A percentile compares a stretch with the other conserved stretches of the same genome.
phyloP scores from a whole-genome alignment of 2,113 vertebrate genomes.

The Girardinichthys multiradiatus region DNA sequence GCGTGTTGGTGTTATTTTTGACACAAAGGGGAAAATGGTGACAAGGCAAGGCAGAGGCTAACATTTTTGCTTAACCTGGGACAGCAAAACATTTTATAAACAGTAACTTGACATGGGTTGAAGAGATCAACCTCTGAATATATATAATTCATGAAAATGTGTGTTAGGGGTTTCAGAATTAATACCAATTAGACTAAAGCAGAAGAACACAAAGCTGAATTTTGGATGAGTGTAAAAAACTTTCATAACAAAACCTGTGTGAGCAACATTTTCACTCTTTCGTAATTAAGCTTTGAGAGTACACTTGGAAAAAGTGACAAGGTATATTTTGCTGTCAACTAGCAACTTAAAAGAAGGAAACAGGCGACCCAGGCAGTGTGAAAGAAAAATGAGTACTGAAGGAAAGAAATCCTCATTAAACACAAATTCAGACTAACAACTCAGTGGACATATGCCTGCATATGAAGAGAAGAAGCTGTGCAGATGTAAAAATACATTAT shows the following conservation, averaged over 20 bases:
- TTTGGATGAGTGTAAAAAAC: background rate
- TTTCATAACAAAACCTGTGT: too few relatives aligned
- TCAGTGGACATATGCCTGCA: background rate
- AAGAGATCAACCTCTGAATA: constrained; percentile 3
- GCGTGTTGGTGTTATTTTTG: constrained; percentile 32
- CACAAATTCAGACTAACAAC: background rate
- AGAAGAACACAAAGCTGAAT: background rate
- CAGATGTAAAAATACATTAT: background rate
- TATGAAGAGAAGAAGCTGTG: background rate
- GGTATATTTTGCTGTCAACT: background rate
- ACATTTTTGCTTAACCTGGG: constrained; percentile 26
- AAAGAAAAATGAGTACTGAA: background rate
- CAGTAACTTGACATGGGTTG: constrained; percentile 13
- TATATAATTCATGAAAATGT: constrained; percentile 6
- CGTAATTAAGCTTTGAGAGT: background rate
- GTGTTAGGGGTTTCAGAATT: too few relatives aligned
- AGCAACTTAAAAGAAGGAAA: background rate
- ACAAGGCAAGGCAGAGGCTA: constrained; percentile 28
- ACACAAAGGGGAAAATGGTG: constrained; percentile 4
- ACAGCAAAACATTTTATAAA: constrained; percentile 6
- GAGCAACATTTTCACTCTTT: background rate
- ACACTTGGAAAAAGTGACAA: background rate
- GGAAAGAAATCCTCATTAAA: background rate
- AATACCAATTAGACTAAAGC: too few relatives aligned
- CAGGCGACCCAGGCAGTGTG: background rate